Conservation (phyloP, 2,888 invertebrate genomes). For the Tanypteryx hageni region DNA sequence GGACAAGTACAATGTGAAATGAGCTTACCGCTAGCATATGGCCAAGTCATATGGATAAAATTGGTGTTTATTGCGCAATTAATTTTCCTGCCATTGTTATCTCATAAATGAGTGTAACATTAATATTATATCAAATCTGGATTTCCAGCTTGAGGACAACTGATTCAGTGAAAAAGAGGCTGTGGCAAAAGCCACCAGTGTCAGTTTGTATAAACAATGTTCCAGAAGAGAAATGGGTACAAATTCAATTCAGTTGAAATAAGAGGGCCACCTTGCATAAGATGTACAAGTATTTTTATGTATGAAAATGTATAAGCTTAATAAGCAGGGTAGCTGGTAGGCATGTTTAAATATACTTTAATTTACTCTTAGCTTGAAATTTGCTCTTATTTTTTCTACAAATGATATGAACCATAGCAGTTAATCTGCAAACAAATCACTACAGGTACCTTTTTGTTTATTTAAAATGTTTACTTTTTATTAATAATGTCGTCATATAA, state of each 20-base stretch:
- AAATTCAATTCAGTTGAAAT: background rate
- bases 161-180: background rate
- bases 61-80: background rate
- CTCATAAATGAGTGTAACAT: background rate
- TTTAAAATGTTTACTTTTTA: no score
- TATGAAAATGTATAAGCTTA: background rate
- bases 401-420: background rate
- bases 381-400: background rate
- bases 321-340: background rate
- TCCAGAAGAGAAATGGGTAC: background rate
- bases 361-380: background rate
- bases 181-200: background rate
- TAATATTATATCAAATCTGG: background rate
- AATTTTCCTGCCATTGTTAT: background rate
- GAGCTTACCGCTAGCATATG: background rate
- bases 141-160: background rate
- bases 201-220: background rate
- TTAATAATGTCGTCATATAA: no score
- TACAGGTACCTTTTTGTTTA: background rate
- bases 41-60: background rate
- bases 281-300: background rate
- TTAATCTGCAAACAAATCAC: background rate
- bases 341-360: background rate
- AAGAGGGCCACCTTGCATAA: background rate
- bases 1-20: constrained; percentile 41